phyloP scores from a whole-genome alignment of 2,888 invertebrate species.

The Polydrusus tereticollis region DNA sequence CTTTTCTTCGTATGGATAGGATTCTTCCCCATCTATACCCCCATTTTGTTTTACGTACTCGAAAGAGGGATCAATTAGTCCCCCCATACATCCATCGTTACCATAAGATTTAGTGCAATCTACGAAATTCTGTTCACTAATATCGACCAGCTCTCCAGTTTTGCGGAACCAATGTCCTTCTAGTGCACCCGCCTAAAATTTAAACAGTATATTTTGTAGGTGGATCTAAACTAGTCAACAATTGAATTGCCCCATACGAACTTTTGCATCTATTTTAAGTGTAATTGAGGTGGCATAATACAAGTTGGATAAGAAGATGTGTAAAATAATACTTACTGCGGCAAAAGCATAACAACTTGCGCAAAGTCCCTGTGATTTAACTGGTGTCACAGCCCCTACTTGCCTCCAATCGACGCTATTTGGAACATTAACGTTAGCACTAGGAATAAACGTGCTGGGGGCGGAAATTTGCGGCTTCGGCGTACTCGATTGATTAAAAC shows the following conservation, averaged over 20 bases:
- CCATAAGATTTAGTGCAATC: constrained; percentile 70
- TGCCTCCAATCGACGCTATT: constrained; percentile 64
- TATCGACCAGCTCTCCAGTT: constrained; percentile 68
- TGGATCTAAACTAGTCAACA: too few relatives aligned
- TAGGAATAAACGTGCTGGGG: constrained; percentile 61
- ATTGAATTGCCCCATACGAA: too few relatives aligned
- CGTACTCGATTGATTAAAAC: constrained; percentile 60
- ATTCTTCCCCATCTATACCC: constrained; percentile 71
- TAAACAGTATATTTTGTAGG: too few relatives aligned
- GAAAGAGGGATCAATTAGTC: constrained; percentile 69
- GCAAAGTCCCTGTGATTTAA: constrained; percentile 63
- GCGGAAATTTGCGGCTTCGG: constrained; percentile 42
- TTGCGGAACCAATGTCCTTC: constrained; percentile 71
- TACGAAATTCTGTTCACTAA: constrained; percentile 72
- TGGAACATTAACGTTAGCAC: constrained; percentile 62
- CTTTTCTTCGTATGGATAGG: constrained; percentile 69
- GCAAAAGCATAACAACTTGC: constrained; percentile 66
- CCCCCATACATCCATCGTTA: constrained; percentile 71
- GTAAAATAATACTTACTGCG: constrained; percentile 59
- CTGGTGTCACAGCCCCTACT: constrained; percentile 63
- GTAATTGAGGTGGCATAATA: too few relatives aligned
- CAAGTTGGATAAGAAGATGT: not conserved
- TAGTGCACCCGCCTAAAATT: constrained; percentile 70
- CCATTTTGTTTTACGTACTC: constrained; percentile 68
- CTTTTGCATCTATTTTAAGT: too few relatives aligned